Conservation (phyloP, 2,888 invertebrate genomes). For the Galeruca laticollis region DNA sequence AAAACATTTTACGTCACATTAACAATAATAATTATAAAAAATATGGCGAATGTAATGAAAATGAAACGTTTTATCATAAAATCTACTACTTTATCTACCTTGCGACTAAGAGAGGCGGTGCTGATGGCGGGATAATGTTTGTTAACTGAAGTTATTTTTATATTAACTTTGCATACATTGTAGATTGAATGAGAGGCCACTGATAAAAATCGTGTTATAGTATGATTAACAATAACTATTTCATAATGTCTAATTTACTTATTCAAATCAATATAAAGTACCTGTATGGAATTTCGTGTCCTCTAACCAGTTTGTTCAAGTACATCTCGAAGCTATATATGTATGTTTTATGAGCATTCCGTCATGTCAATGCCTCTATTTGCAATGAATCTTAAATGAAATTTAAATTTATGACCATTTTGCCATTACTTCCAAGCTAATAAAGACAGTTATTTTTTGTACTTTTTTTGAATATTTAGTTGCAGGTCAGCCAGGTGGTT, state of each 20-base stretch:
- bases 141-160: too few relatives aligned
- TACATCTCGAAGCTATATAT: conserved; percentile 40
- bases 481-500: conserved; percentile 6
- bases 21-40: too few relatives aligned
- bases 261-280: conserved; percentile 36
- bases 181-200: too few relatives aligned
- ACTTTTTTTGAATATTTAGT: conserved; percentile 11
- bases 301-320: conserved; percentile 39
- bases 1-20: too few relatives aligned
- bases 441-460: conserved; percentile 23
- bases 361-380: conserved; percentile 40
- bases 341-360: conserved; percentile 47
- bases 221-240: neutral
- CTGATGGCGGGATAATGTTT: too few relatives aligned
- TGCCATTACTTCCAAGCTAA: conserved; percentile 14
- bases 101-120: too few relatives aligned
- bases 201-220: neutral
- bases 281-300: conserved; percentile 34
- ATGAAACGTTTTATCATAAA: too few relatives aligned
- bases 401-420: conserved; percentile 28
- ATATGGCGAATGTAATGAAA: too few relatives aligned
- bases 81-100: too few relatives aligned
- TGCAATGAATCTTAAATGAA: conserved; percentile 37
- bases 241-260: neutral
- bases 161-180: too few relatives aligned